Base-by-base conservation (phyloP, 2,113 vertebrate species). In the Suricata suricatta region DNA sequence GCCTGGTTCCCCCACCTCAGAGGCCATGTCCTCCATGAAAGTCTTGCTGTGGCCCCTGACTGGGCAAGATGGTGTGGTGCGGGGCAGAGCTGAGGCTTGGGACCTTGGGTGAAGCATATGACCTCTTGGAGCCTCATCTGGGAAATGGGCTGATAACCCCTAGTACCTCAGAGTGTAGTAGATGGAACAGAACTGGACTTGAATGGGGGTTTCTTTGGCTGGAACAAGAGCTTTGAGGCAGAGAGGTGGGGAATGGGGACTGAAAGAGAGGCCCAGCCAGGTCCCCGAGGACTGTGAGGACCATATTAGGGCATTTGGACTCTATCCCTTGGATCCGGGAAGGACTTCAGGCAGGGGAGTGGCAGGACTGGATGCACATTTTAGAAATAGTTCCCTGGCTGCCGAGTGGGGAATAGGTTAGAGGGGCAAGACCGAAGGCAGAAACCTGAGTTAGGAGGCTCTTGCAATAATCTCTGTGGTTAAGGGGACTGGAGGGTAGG, bases 221-320 rank as follows among this genome's bases (percentile, higher is more conserved):
- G 52, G 31, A 82, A 19, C 35, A 7, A 38, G 27, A 64, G 25
- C 68, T 38, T 41, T 23, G 87, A 81, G 87, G 63, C 27, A 4
- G 90, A 76, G 88, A 84, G 77, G 68, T 86, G 79, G 86, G 89
- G 57, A 72, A 35, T 35, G 19, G 72, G 41, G 47, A 1, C 12
- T 14, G 11, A 4, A 13, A 44, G 63, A 52, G 64, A 88, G 85
- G 15, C n/a, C 11, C 38, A 77, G 76, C 63, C 60, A 79, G 88
- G 66, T 69, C 84, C 80, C 14, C 0, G 31, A 60, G 81, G 90
- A 29, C 74, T 0, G 0, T 19, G 76, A 52, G 27, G 47, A 81
- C 93, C 89, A 16, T 96, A 60, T 83, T 94, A 79, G 86, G 86
- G 74, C 89, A 69, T 92, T 77, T 96, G 94, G 83, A 76, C 41